Base-by-base conservation (phyloP, 2,888 invertebrate genomes). In the Himalopsyche kuldschensis region DNA sequence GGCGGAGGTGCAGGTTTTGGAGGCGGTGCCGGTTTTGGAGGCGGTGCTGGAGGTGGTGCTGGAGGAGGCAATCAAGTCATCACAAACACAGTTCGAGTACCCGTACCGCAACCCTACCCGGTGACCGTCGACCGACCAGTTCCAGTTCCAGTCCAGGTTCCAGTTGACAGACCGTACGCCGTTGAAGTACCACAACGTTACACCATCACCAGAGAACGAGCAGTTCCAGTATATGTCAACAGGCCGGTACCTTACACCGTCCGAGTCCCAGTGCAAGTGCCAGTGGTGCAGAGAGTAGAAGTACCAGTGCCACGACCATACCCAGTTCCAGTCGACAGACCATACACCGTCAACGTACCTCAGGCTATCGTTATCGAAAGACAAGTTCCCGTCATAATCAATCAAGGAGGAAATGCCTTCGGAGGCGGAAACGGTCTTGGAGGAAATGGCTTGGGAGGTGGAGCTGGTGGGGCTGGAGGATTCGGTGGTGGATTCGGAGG, bases 101-200 rank as follows among this genome's bases (percentile, higher is more conserved):
- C 91, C 0, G 91, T 91, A 0, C 91, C 92, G 0, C 91, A 91
- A 0, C 92, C 92, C 1, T 92, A 92, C 84, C 91, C 92, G 3
- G 92, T 92, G 0, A 89, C 91, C 17, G 91, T 92, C 0, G 92
- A 92, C 84, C 90, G 91, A 69, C 91, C 91, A 11, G 90, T 90
- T 17, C 90, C 92, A 3, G 90, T 90, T 69, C 90, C 91, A 81
- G 90, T 92, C 90, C 90, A 91, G 0, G 92, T 92, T 4, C 87
- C 93, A 83, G 90, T 93, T 81, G 90, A 91, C 88, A 89, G 88
- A 89, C 89, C 90, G 87, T 88, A 92, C 79, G 89, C 93, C 69
- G 90, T 92, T 78, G 90, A 93, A 86, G 91, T 93, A n/a, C 84
- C 84, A 85, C 80, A 48, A 48, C 85, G 84, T 10, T 85, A 83